These are phyloP conservation scores for Gryllus longicercus DNA, from an alignment of 2,888 invertebrate genomes.

Conservation along the genomic window DNA sequence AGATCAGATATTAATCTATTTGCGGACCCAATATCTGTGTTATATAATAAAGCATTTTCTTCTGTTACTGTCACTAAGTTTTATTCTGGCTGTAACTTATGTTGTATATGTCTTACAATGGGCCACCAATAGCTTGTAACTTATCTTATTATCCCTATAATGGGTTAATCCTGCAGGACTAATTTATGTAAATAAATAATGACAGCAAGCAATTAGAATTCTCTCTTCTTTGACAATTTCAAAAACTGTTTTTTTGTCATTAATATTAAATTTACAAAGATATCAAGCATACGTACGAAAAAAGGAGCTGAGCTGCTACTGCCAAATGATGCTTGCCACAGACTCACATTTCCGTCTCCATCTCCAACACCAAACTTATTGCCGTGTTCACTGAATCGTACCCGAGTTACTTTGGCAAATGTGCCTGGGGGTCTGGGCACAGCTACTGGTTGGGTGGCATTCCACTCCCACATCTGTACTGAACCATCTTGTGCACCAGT, in stretches of 20 bases:
- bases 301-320: slow-evolving; percentile 74
- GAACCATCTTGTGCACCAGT: slow-evolving; percentile 96
- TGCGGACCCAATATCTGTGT: too few relatives aligned
- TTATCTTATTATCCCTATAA: too few relatives aligned
- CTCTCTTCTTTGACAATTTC: neutral
- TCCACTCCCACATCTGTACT: slow-evolving; percentile 98
- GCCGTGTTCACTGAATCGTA: slow-evolving; percentile 94
- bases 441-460: slow-evolving; percentile 85
- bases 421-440: slow-evolving; percentile 90
- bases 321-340: slow-evolving; percentile 88
- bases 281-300: slow-evolving; percentile 64
- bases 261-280: neutral
- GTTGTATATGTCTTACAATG: too few relatives aligned
- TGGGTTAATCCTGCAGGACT: too few relatives aligned
- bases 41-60: too few relatives aligned
- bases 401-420: slow-evolving; percentile 90
- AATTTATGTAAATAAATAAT: too few relatives aligned
- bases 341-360: slow-evolving; percentile 91
- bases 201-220: too few relatives aligned
- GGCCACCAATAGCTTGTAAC: too few relatives aligned
- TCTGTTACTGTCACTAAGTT: too few relatives aligned
- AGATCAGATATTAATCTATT: too few relatives aligned
- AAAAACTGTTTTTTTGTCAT: neutral
- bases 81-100: too few relatives aligned
- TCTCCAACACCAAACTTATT: slow-evolving; percentile 99